Evolutionary conservation across 2,113 vertebrate genomes (phyloP).

Genomic region (Engystomops pustulosus): DNA sequence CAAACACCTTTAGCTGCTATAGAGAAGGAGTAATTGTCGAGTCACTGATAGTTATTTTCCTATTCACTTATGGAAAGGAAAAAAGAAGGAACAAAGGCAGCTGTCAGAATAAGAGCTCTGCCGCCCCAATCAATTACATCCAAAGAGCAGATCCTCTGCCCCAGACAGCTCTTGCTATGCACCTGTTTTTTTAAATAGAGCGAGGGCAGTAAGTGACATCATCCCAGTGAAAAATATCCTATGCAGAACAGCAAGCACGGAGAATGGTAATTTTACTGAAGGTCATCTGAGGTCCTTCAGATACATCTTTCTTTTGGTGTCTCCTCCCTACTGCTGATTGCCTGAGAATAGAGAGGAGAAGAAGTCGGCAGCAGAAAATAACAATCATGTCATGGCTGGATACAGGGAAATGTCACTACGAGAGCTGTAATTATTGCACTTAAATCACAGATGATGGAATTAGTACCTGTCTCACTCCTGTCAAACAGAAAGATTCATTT

Average conservation of each 20-base stretch:
- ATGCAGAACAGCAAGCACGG: slow-evolving; percentile 47
- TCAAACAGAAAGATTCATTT: slow-evolving; percentile 38
- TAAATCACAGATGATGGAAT: slow-evolving; percentile 64
- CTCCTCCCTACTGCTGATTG: slow-evolving; percentile 66
- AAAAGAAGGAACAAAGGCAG: slow-evolving; percentile 64
- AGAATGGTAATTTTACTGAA: slow-evolving; percentile 70
- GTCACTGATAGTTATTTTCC: slow-evolving; percentile 66
- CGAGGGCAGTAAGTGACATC: slow-evolving; percentile 7
- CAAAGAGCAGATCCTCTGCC: slow-evolving; percentile 26
- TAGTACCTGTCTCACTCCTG: slow-evolving; percentile 62
- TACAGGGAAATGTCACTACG: slow-evolving; percentile 60
- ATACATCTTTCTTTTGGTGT: slow-evolving; percentile 62
- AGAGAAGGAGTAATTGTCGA: slow-evolving; percentile 63
- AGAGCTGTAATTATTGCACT: slow-evolving; percentile 68
- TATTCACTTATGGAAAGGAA: slow-evolving; percentile 62
- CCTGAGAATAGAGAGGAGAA: slow-evolving; percentile 64
- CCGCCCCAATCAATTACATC: slow-evolving; percentile 65
- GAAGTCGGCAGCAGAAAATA: slow-evolving; percentile 40
- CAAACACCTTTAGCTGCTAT: slow-evolving; percentile 56
- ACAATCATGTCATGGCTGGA: slow-evolving; percentile 56
- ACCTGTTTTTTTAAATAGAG: slow-evolving; percentile 69
- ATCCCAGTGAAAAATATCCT: background rate
- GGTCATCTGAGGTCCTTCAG: slow-evolving; percentile 68
- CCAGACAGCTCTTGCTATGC: slow-evolving; percentile 61
- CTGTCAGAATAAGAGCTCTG: slow-evolving; percentile 65